Percentiles rank a stretch among this genome's conserved stretches.
Evolutionary conservation across 2,888 invertebrate genomes (phyloP).

Genomic region (Thelaira solivaga): DNA sequence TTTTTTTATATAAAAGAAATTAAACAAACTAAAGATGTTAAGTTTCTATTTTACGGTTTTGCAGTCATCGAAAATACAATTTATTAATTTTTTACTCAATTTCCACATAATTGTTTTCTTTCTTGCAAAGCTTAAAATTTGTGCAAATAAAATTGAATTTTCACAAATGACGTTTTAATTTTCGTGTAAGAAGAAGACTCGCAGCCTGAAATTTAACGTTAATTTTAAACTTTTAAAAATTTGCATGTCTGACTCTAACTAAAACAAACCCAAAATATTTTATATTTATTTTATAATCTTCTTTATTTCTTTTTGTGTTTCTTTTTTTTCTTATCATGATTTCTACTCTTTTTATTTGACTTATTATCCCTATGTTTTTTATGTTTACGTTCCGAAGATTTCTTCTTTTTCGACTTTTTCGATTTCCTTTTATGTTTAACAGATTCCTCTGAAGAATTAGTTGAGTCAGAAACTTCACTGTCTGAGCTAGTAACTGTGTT

Average conservation of each 20-base stretch:
- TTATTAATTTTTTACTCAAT: too few species aligned
- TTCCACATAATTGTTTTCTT: too few species aligned
- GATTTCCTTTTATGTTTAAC: conserved; percentile 51
- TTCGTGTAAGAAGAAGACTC: too few species aligned
- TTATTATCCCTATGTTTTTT: conserved; percentile 52
- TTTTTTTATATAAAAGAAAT: too few species aligned
- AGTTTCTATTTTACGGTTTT: too few species aligned
- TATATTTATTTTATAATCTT: background rate
- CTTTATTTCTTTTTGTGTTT: conserved; percentile 60
- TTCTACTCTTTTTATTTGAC: conserved; percentile 49
- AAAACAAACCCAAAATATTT: background rate
- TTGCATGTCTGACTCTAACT: background rate
- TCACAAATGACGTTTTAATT: too few species aligned
- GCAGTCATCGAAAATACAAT: too few species aligned
- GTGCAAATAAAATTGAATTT: too few species aligned
- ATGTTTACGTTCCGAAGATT: conserved; percentile 44
- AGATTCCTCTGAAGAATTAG: background rate
- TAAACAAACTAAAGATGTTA: too few species aligned
- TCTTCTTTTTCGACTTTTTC: conserved; percentile 57
- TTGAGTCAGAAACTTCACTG: background rate
- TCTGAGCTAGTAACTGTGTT: conserved; percentile 18
- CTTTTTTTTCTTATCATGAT: conserved; percentile 52
- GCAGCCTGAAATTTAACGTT: too few species aligned
- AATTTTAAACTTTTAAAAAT: too few species aligned
- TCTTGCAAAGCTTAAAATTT: too few species aligned